These are phyloP conservation scores for Pyrrhura leucotis DNA, from an alignment of 2,797 vertebrate species.

Conservation along the genomic window DNA sequence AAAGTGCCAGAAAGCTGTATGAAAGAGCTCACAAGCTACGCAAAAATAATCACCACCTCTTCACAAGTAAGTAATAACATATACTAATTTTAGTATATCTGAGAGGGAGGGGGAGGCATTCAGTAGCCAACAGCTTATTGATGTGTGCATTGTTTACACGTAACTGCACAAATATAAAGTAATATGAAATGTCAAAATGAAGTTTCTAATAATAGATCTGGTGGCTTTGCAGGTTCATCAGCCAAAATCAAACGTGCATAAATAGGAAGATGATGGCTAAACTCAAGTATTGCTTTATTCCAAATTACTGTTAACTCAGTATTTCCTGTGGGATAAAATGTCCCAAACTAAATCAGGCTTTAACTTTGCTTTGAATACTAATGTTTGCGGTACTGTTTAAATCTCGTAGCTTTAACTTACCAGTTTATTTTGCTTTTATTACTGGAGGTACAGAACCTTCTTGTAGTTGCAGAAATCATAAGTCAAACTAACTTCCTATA, in stretches of 20 bases:
- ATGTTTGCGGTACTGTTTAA: neutral
- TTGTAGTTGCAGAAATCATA: neutral
- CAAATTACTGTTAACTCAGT: neutral
- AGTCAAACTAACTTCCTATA: conserved; percentile 30
- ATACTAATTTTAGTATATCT: neutral
- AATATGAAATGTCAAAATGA: neutral
- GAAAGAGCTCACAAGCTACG: conserved; percentile 97
- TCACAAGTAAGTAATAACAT: conserved; percentile 88
- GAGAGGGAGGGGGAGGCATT: neutral
- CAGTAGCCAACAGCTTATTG: neutral
- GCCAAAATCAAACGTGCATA: neutral
- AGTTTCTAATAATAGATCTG: neutral
- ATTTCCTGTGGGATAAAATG: neutral
- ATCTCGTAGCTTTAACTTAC: neutral
- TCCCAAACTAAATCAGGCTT: neutral
- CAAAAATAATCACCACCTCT: conserved; percentile 99
- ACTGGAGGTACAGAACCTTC: neutral
- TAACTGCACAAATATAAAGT: neutral
- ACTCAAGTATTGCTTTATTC: neutral
- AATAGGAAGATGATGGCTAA: neutral
- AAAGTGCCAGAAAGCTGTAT: conserved; percentile 96
- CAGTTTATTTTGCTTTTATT: neutral
- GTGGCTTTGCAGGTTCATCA: neutral
- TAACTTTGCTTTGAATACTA: neutral
- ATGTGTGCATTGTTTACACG: neutral